Base-by-base conservation (phyloP, 2,888 invertebrate genomes). In the Pyrochroa serraticornis region DNA sequence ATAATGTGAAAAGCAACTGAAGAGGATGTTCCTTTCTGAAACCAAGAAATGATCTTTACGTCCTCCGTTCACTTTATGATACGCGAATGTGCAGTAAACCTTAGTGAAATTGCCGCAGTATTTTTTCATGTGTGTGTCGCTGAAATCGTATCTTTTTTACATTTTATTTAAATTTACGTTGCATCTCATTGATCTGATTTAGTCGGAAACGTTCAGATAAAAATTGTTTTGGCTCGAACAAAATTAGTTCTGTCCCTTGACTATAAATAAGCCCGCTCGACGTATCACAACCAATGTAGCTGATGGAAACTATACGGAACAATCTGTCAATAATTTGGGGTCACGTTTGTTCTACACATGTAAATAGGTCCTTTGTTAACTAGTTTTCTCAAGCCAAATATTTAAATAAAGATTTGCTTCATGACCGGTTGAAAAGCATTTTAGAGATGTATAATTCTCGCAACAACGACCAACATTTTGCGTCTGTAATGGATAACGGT, bases 81-180 rank as follows among this genome's bases (percentile, higher is more conserved):
- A 65, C 62, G 62, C 64, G 64, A 66, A 67, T 64, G 65, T 63
- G 63, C 61, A 64, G 63, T 64, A 66, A 67, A 63, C 60, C 51
- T 62, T 47, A 42, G 62, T 58, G 60, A 63, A 62, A 66, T 62
- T 63, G 60, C 56, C 51, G 55, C 56, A 46, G 54, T 63, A 62
- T 55, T 47, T 48, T 45, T 48, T 55, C 22, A 12, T 36, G 31
- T 33, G 31, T 8, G 37, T 22, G 22, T 22, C 22, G 22, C 22
- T 22, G 3, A 22, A 22, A 22, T 22, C 22, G 22, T 22, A 22
- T 22, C 22, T 22, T 22, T n/a, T 22, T 22, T 14, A 38, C 36
- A 35, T 35, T 9, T 35, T 10, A 35, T 35, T 35, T 35, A 35
- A 10, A 10, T 35, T 35, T 35, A 35, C 36, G 6, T 35, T 35